Conservation (phyloP, 2,888 invertebrate genomes). For the Phaonia tiefii region DNA sequence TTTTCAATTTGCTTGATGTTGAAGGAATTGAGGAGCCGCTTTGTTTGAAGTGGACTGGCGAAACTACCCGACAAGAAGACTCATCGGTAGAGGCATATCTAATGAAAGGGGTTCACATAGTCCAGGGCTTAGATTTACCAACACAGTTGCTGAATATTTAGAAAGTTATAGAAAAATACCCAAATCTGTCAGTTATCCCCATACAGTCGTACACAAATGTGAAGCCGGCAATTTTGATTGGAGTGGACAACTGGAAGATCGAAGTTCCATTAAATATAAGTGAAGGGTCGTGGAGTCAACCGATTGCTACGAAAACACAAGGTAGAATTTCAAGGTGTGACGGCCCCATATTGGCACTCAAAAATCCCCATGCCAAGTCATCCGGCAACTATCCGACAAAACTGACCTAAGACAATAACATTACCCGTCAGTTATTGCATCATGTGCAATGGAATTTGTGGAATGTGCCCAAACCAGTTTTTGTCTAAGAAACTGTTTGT, state of each 20-base stretch:
- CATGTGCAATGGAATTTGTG: too few species aligned
- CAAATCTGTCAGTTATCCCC: neutral
- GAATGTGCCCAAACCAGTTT: too few species aligned
- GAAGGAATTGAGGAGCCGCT: constrained; percentile 36
- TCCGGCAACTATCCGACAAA: too few species aligned
- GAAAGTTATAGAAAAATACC: constrained; percentile 7
- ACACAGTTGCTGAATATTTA: constrained; percentile 27
- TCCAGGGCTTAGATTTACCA: constrained; percentile 7
- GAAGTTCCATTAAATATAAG: constrained; percentile 47
- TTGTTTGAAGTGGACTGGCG: constrained; percentile 42
- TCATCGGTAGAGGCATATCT: constrained; percentile 26
- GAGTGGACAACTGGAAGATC: constrained; percentile 41
- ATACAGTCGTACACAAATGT: neutral
- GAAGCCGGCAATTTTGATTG: constrained; percentile 33
- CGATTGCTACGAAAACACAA: constrained; percentile 46
- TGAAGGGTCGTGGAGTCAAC: constrained; percentile 46
- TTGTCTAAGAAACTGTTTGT: too few species aligned
- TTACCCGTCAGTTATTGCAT: too few species aligned
- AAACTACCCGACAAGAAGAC: constrained; percentile 40
- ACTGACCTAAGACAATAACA: too few species aligned
- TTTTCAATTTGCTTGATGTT: constrained; percentile 28
- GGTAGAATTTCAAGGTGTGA: too few species aligned
- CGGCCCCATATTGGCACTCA: too few species aligned
- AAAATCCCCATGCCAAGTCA: too few species aligned
- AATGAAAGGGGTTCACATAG: constrained; percentile 30